phyloP scores from a whole-genome alignment of 2,113 vertebrate genomes.

The Dicrurus megarhynchus region DNA sequence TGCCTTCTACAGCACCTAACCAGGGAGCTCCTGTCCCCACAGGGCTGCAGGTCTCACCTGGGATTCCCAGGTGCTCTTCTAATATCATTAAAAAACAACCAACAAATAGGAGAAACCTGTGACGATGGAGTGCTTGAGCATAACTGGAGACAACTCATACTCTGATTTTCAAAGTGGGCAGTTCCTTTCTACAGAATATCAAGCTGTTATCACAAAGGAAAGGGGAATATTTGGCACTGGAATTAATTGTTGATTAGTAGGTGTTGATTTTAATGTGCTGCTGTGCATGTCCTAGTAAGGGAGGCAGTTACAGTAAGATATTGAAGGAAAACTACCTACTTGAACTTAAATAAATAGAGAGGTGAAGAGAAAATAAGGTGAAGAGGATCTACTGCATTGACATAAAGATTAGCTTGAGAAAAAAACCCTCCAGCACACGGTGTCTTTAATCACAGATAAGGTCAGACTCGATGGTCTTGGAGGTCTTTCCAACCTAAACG shows the following conservation, averaged over 20 bases:
- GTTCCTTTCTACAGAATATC: background rate
- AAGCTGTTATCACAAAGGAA: background rate
- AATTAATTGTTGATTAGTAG: background rate
- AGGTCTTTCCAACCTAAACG: background rate
- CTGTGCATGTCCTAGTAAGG: background rate
- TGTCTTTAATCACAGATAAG: background rate
- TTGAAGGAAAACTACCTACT: background rate
- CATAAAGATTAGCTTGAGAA: background rate
- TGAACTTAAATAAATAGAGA: background rate
- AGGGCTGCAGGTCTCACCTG: background rate
- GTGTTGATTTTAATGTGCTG: background rate
- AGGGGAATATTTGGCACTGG: background rate
- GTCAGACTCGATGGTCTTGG: background rate
- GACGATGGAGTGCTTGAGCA: background rate
- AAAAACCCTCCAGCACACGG: background rate
- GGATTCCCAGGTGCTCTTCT: background rate
- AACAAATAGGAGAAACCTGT: background rate
- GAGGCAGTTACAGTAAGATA: background rate
- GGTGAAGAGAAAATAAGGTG: background rate
- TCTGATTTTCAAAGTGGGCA: background rate
- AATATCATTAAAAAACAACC: background rate
- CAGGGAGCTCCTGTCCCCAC: background rate
- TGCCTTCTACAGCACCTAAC: background rate
- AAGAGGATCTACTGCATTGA: background rate
- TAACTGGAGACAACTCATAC: background rate